These are phyloP conservation scores for Theodoxus fluviatilis DNA, from an alignment of 2,888 invertebrate genomes.

Conservation along the genomic window DNA sequence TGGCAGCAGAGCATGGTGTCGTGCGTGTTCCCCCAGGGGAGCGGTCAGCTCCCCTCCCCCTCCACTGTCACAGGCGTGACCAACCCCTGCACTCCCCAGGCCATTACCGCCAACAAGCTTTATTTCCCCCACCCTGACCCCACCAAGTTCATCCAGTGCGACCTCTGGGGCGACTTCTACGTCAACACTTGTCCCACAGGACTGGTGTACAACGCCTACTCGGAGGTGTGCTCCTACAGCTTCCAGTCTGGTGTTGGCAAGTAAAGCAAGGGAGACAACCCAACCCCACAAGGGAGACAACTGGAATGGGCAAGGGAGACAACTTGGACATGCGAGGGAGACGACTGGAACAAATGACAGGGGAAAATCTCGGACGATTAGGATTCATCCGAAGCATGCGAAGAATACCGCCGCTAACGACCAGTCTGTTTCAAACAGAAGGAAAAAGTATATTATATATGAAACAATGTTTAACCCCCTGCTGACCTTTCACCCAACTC, in stretches of 20 bases:
- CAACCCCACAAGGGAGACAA: too few relatives aligned
- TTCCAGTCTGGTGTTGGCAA: slow-evolving; percentile 20
- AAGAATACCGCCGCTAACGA: too few relatives aligned
- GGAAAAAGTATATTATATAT: too few relatives aligned
- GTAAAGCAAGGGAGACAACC: too few relatives aligned
- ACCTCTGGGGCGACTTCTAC: slow-evolving; percentile 44
- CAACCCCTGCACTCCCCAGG: slow-evolving; percentile 36
- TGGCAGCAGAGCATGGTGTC: slow-evolving; percentile 49
- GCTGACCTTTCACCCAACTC: too few relatives aligned
- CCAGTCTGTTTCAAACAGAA: too few relatives aligned
- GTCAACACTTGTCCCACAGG: slow-evolving; percentile 45
- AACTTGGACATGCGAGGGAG: too few relatives aligned
- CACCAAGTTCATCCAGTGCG: slow-evolving; percentile 52
- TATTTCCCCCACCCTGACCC: slow-evolving; percentile 48
- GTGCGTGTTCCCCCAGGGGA: slow-evolving; percentile 37
- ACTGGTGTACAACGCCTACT: slow-evolving; percentile 47
- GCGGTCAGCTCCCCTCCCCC: background rate
- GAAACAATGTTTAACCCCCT: too few relatives aligned
- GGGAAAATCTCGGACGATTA: too few relatives aligned
- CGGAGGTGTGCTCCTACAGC: slow-evolving; percentile 46
- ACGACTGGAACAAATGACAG: too few relatives aligned
- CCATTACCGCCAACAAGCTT: slow-evolving; percentile 33
- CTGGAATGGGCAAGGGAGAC: too few relatives aligned
- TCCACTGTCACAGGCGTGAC: background rate
- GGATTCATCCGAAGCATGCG: too few relatives aligned